Percentiles rank a stretch among this genome's conserved stretches.
Evolutionary conservation across 2,888 invertebrate species (phyloP).

Genomic region (Orthosia gothica): DNA sequence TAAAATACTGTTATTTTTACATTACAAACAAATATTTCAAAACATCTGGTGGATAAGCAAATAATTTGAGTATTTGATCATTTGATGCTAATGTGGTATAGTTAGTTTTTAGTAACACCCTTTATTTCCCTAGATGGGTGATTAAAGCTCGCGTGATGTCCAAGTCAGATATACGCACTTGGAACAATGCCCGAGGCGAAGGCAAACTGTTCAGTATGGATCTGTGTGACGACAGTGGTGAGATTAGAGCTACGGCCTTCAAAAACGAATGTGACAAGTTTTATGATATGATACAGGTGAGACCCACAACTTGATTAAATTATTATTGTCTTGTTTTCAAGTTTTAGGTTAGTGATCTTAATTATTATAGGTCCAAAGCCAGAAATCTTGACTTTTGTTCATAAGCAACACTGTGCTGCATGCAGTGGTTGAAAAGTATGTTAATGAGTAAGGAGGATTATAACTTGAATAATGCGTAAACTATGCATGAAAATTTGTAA

Average conservation of each 20-base stretch:
- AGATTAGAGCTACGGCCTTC: constrained; percentile 98
- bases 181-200: constrained; percentile 98
- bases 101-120: no score
- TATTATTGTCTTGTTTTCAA: not conserved
- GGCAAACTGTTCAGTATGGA: constrained; percentile 98
- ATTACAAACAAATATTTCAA: no score
- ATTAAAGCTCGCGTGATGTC: constrained; percentile 97
- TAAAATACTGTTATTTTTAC: no score
- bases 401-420: not conserved
- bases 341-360: not conserved
- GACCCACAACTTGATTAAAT: not conserved
- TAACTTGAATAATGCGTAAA: no score
- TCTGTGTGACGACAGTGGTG: constrained; percentile 98
- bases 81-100: no score
- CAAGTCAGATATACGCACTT: constrained; percentile 95
- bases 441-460: no score
- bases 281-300: constrained; percentile 96
- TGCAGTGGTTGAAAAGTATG: no score
- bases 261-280: constrained; percentile 97
- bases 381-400: not conserved
- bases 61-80: no score
- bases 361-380: not conserved
- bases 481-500: no score
- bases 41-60: no score
- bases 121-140: constrained; percentile 93